A percentile compares a stretch with the other conserved stretches of the same genome.
phyloP scores from a whole-genome alignment of 2,113 vertebrate genomes.

The Craseonycteris thonglongyai region DNA sequence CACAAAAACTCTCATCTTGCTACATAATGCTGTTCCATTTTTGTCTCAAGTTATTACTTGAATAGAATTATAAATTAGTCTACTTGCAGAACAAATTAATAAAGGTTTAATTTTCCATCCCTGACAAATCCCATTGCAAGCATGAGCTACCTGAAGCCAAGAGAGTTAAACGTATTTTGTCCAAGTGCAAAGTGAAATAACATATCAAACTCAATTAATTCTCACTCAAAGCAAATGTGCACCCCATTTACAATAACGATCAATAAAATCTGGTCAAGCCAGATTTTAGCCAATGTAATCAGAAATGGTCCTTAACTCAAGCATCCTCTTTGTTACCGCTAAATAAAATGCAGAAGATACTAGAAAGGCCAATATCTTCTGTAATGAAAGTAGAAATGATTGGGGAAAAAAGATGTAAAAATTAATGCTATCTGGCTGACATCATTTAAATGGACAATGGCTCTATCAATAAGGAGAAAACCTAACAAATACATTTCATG shows the following conservation, averaged over 20 bases:
- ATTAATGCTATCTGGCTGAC: slow-evolving; percentile 66
- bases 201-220: slow-evolving; percentile 4
- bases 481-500: slow-evolving; percentile 73
- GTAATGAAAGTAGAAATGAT: slow-evolving; percentile 51
- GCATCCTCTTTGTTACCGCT: neutral
- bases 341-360: slow-evolving; percentile 55
- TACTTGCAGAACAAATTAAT: slow-evolving; percentile 54
- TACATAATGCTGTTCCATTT: slow-evolving; percentile 29
- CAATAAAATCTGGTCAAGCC: neutral
- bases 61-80: slow-evolving; percentile 64
- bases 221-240: slow-evolving; percentile 20
- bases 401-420: slow-evolving; percentile 66
- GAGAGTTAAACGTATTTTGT: neutral
- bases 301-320: slow-evolving; percentile 53
- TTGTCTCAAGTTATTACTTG: slow-evolving; percentile 45
- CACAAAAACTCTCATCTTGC: slow-evolving; percentile 14
- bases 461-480: slow-evolving; percentile 72
- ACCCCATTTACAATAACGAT: neutral
- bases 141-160: slow-evolving; percentile 29
- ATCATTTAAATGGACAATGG: slow-evolving; percentile 72
- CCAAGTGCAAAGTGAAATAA: slow-evolving; percentile 38
- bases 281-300: slow-evolving; percentile 50
- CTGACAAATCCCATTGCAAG: slow-evolving; percentile 16
- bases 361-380: slow-evolving; percentile 34
- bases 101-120: slow-evolving; percentile 64